Conservation (phyloP, 2,797 vertebrate genomes). For the Scleropages formosus region DNA sequence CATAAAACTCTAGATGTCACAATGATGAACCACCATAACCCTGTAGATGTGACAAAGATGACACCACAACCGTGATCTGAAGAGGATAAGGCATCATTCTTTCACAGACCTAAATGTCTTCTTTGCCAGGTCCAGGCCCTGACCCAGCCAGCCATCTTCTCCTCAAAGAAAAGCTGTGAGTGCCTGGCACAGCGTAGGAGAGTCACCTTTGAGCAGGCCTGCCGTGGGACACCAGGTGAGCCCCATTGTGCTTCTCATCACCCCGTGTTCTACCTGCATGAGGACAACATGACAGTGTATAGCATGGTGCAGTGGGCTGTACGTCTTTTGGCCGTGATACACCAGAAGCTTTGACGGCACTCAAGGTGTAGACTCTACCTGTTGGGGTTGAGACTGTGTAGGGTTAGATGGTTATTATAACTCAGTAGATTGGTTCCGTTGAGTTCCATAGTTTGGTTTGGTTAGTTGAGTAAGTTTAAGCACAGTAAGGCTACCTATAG, state of each 20-base stretch:
- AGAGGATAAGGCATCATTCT: neutral
- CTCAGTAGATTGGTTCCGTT: neutral
- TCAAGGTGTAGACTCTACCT: no score
- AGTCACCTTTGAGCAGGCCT: slow-evolving; percentile 86
- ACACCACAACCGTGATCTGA: neutral
- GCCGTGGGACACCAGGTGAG: slow-evolving; percentile 88
- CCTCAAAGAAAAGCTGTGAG: slow-evolving; percentile 76
- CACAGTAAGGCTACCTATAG: neutral
- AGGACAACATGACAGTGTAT: neutral
- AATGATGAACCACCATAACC: neutral
- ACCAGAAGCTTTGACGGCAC: no score
- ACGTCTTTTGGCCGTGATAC: no score
- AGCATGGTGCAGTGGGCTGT: neutral
- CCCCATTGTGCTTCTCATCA: no score
- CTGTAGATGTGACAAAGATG: neutral
- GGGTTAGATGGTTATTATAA: neutral
- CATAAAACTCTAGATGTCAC: neutral
- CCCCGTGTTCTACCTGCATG: neutral
- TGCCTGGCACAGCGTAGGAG: slow-evolving; percentile 80
- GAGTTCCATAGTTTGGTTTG: neutral
- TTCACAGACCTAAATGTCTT: neutral
- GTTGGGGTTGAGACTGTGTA: no score
- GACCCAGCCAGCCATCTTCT: slow-evolving; percentile 83
- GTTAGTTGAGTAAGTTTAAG: slow-evolving; percentile 4
- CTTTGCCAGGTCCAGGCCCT: slow-evolving; percentile 68